Base-by-base conservation (phyloP, 92 coral and sea anemone species). In the Pocillopora meandrina region DNA sequence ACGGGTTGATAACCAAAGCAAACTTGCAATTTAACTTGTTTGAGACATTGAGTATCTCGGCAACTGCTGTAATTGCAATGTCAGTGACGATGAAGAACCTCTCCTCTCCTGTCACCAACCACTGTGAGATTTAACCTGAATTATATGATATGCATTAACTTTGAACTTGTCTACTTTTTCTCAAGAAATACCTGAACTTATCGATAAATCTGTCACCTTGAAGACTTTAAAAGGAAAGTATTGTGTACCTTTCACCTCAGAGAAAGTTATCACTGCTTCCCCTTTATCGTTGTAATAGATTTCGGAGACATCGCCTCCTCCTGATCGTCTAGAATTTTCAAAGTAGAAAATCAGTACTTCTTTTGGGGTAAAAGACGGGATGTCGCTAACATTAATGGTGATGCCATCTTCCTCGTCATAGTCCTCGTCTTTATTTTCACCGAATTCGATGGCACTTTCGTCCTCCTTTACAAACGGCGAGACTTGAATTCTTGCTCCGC, bases 241-340 rank as follows among this genome's bases (percentile, higher is more conserved):
- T 12, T 5, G 33, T 55, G 20, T 72, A 72, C 76, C 76, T 72
- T 72, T 72, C 1, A 72, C 76, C 14, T 72, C 76, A 4, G 76
- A 59, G 52, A 72, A 72, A 20, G 76, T 35, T 42, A 72, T 49
- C 19, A 52, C 76, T 6, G 60, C 76, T 18, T 71, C 58, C n/a
- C 76, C 76, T 52, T 52, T 59, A 16, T 72, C 80, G 31, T 19
- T 76, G 33, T 19, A 31, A 26, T 21, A 20, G n/a, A 76, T 62
- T n/a, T 57, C 18, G 11, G 70, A 78, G 33, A 88, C 82, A 12
- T 88, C 86, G 2, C 94, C 94, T 63, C 91, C 94, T 31, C 89
- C 89, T 61, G 94, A 84, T 63, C 91, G 77, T 76, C 84, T 81
- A 2, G 33, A 34, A 67, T 88, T 88, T 58, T 91, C 94, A 63